phyloP scores from a whole-genome alignment of 2,113 vertebrate species.

The Probosciger aterrimus region DNA sequence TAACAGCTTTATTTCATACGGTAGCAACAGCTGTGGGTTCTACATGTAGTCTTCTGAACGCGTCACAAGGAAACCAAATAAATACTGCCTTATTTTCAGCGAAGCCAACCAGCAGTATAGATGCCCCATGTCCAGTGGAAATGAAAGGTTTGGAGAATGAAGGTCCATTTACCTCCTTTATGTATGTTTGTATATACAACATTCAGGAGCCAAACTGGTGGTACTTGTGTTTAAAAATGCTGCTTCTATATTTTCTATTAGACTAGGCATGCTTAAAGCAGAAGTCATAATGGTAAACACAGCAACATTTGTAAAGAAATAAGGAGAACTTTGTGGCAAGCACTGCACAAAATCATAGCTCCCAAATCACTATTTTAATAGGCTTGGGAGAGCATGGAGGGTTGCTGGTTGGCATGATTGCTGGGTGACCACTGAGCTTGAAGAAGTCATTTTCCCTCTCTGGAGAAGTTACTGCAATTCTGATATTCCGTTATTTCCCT shows the following conservation, averaged over 20 bases:
- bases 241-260: neutral
- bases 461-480: neutral
- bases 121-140: neutral
- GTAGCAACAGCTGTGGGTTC: neutral
- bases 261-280: neutral
- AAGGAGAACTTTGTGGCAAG: neutral
- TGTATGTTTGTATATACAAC: neutral
- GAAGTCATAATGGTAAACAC: neutral
- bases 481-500: conserved; percentile 1
- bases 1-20: neutral
- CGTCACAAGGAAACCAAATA: neutral
- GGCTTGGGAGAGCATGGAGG: neutral
- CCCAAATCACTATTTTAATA: neutral
- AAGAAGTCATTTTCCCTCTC: neutral
- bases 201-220: neutral
- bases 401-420: fast-evolving
- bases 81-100: neutral
- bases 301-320: neutral
- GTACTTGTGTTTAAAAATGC: neutral
- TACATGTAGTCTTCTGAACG: neutral
- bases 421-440: neutral
- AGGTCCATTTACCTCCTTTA: neutral
- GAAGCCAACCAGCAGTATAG: neutral
- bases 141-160: neutral
- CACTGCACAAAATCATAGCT: neutral